Evolutionary conservation across 30 jellyfish, hydroid and myxozoan species (phyloP), one percentile per base, ranked within the genome.

Genomic region (Aurelia coerulea): DNA sequence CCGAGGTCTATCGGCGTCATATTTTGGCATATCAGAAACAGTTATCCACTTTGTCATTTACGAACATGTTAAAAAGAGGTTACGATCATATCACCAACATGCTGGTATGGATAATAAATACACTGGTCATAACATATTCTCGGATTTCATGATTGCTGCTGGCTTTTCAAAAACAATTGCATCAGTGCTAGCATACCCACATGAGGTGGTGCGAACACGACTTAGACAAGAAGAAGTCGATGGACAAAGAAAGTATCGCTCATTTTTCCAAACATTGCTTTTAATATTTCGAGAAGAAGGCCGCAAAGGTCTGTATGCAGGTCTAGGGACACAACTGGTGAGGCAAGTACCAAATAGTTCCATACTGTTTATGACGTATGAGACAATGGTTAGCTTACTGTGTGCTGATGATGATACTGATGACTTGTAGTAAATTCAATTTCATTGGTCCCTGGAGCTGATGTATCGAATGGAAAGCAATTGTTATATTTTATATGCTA

Each of bases 1-100:
- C 78, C 95, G 99, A 46, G 99, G 99, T 10, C 92, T 96, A 8
- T 87, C 98, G 18, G 98, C 99, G 29, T 96, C 99, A 8, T 96
- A 96, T 77, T 91, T 81, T 62, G 99, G 99, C 19, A 85, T 90
- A 14, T 62, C 91, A 73, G 99, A 96, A 79, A 96, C 99, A 16
- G 94, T 96, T 49, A 91, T 96, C 75, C 97, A 96, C 73, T 96
- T 91, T 65, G 98, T 96, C 4, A 91, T 96, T 6, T 96, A 96
- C 84, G 99, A 96, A 84, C 91, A 97, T 33, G 83, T 91, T 64
- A 96, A 96, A 75, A 88, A 84, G 72, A 56, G 76, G 29, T 71
- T 96, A 49, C 96, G 98, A 31, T 56, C 63, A 13, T 65, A 80
- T 62, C 98, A 87, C 63, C 86, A 83, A 8, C 91, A 64, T 35